Conservation (phyloP, 1,140 invertebrate genomes). For the Drosophila parabipectinata region DNA sequence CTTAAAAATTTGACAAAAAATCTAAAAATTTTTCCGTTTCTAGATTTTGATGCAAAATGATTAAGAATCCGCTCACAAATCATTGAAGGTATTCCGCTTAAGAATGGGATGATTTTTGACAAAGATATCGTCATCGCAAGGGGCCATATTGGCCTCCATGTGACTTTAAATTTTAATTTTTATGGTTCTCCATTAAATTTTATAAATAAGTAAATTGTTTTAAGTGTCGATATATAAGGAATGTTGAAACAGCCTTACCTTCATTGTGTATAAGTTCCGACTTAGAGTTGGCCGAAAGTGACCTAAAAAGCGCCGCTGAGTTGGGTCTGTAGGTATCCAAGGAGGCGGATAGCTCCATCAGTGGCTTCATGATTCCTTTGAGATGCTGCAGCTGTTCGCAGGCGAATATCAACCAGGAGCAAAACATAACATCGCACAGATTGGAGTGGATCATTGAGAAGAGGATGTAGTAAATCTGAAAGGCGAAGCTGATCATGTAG, state of each 20-base stretch:
- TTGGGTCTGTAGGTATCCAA: conserved; percentile 91
- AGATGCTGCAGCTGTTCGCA: conserved; percentile 93
- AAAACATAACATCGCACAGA: conserved; percentile 90
- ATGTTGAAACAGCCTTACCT: conserved; percentile 65
- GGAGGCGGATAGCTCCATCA: conserved; percentile 92
- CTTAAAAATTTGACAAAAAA: no score
- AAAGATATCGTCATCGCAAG: no score
- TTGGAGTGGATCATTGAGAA: conserved; percentile 90
- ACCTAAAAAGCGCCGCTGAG: conserved; percentile 90
- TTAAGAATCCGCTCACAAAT: no score
- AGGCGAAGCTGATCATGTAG: conserved; percentile 88
- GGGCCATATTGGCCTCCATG: no score
- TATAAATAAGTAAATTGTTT: no score
- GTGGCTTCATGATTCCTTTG: conserved; percentile 92
- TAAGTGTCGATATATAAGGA: no score
- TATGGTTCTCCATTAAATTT: no score
- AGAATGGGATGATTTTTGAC: no score
- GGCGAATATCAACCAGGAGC: conserved; percentile 92
- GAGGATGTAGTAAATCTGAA: conserved; percentile 91
- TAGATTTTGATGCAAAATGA: no score
- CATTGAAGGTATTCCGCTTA: no score
- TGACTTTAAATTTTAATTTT: no score
- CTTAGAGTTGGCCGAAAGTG: conserved; percentile 86
- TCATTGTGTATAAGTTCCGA: conserved; percentile 85
- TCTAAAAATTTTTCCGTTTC: no score